phyloP scores from a whole-genome alignment of 2,888 invertebrate species.

The Agrotis clavis region DNA sequence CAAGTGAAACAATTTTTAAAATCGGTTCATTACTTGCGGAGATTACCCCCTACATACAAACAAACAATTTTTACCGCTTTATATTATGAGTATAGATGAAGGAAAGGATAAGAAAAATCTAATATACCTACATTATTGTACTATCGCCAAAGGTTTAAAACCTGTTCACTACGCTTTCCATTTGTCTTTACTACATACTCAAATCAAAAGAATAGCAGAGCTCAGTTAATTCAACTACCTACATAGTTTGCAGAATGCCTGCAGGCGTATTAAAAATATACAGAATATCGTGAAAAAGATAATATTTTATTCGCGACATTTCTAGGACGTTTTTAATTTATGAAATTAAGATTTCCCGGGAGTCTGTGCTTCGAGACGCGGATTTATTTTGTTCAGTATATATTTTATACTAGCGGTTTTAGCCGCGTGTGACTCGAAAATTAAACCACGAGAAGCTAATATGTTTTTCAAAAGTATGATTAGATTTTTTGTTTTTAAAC shows the following conservation, averaged over 20 bases:
- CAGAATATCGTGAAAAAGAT: conserved; percentile 32
- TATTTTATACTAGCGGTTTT: background rate
- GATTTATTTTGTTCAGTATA: conserved; percentile 17
- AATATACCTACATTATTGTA: background rate
- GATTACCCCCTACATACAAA: too few relatives aligned
- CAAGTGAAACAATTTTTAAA: too few relatives aligned
- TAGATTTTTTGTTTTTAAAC: too few relatives aligned
- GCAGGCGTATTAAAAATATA: conserved; percentile 47
- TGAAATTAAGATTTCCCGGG: conserved; percentile 60
- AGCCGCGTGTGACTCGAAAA: too few relatives aligned
- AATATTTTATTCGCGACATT: conserved; percentile 51
- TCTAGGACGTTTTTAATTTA: conserved; percentile 60
- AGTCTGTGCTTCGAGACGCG: conserved; percentile 25
- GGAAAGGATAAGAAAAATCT: too few relatives aligned
- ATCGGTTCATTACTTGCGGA: too few relatives aligned
- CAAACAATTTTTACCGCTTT: too few relatives aligned
- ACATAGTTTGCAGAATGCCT: conserved; percentile 17
- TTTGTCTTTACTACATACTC: conserved; percentile 2
- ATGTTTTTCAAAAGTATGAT: too few relatives aligned
- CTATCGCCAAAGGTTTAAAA: conserved; percentile 15
- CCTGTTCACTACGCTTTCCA: background rate
- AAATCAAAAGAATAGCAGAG: conserved; percentile 19
- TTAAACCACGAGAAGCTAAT: too few relatives aligned
- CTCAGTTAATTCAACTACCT: conserved; percentile 39
- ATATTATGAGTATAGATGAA: too few relatives aligned